Evolutionary conservation across 2,888 invertebrate genomes (phyloP), one percentile per base, ranked within the genome.

Genomic region (Emesis furor): DNA sequence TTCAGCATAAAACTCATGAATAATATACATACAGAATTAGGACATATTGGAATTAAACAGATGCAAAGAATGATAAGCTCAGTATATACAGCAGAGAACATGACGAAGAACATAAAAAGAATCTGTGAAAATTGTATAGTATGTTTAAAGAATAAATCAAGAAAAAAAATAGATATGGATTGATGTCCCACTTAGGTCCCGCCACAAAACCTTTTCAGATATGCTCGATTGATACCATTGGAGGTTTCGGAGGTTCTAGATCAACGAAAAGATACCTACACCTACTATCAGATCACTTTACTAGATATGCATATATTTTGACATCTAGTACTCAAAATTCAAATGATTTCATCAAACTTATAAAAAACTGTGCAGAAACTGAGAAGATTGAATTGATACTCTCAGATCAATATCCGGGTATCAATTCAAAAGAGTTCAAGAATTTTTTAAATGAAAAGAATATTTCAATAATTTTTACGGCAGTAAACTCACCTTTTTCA

Each of bases 321-420:
- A 67, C 67, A 32, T 67, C 67, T 10, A 67, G 67, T n/a, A 67
- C 67, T 6, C 67, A 67, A 67, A 67, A 67, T 6, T 35, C 67
- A 32, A 35, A 67, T 35, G 67, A 67, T 67, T 67, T 67, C 14
- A 67, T 32, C 30, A 67, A 67, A 35, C 32, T 67, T 1, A 2
- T 42, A 8, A 81, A 62, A 39, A 88, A 82, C 3, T 68, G 62
- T 32, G 17, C 74, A 74, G 72, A 84, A 51, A 55, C 10, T 12
- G 12, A 88, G 32, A 55, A 84, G 2, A 86, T 89, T 82, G 86
- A 51, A 2, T 65, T 89, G 75, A 37, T 87, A 12, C 81, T 89
- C 2, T 55, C 86, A 5, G 86, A 91, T 65, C 91, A 91, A 87
- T 91, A 92, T 55, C 91, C 90, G 2, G 90, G 90, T 14, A 88